phyloP scores from a whole-genome alignment of 2,797 vertebrate species.

The Microctenopoma lineatum region DNA sequence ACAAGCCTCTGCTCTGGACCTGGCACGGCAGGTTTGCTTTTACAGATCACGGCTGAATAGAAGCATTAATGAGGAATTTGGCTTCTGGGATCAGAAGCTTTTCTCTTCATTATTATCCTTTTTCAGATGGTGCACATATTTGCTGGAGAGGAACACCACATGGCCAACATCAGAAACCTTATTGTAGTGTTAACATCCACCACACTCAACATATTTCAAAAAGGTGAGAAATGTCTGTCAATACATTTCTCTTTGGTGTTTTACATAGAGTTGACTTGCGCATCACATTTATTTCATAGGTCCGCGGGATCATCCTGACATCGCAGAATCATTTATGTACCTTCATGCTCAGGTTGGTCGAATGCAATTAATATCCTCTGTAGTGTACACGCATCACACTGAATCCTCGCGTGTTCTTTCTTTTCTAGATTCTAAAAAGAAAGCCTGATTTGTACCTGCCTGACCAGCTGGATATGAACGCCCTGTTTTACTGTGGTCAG shows the following conservation, averaged over 20 bases:
- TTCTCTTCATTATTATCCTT: neutral
- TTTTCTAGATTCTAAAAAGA: conserved; percentile 90
- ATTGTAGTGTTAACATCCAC: conserved; percentile 90
- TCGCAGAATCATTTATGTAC: conserved; percentile 99
- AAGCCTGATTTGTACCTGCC: conserved; percentile 93
- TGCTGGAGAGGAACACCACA: conserved; percentile 90
- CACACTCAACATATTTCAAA: conserved; percentile 93
- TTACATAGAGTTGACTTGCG: conserved; percentile 33
- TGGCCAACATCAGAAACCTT: conserved; percentile 88
- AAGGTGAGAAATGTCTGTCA: conserved; percentile 83
- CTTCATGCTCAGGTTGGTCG: conserved; percentile 96
- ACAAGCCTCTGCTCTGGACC: conserved; percentile 94
- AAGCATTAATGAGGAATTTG: neutral
- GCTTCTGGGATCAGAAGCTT: neutral
- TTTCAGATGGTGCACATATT: conserved; percentile 95
- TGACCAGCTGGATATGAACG: conserved; percentile 91
- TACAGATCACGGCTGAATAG: neutral
- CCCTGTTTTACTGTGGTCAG: conserved; percentile 97
- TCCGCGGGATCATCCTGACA: conserved; percentile 97
- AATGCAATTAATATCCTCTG: neutral
- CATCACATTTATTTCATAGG: conserved; percentile 83
- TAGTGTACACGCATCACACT: neutral
- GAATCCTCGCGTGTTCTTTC: conserved; percentile 74
- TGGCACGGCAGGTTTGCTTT: conserved; percentile 89
- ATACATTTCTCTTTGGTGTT: neutral